Conservation (phyloP, 2,888 invertebrate genomes). For the Oligia latruncula region DNA sequence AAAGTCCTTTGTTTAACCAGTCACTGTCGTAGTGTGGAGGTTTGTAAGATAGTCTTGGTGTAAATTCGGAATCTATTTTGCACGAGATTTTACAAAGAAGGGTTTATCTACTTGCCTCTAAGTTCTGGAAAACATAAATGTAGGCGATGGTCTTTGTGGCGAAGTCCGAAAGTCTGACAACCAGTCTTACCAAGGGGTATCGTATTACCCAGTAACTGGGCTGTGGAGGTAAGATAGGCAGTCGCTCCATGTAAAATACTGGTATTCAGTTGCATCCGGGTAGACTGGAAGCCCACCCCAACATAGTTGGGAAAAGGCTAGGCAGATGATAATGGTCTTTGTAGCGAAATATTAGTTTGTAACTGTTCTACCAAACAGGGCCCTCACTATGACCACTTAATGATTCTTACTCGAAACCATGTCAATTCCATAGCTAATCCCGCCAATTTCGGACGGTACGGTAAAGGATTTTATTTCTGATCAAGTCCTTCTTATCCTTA, state of each 20-base stretch:
- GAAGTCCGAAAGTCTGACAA: not conserved
- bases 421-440: not conserved
- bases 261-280: too few species aligned
- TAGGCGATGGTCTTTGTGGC: not conserved
- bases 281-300: too few species aligned
- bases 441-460: too few species aligned
- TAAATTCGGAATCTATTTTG: slow-evolving; percentile 22
- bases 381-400: not conserved
- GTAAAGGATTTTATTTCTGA: too few species aligned
- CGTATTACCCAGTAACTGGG: too few species aligned
- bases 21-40: not conserved
- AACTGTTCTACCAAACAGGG: not conserved
- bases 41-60: slow-evolving; percentile 15
- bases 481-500: too few species aligned
- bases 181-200: too few species aligned
- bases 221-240: too few species aligned
- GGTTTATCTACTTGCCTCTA: slow-evolving; percentile 1
- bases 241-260: too few species aligned
- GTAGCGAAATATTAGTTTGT: not conserved
- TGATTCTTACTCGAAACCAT: not conserved
- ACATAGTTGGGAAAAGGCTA: too few species aligned
- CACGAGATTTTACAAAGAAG: slow-evolving; percentile 10
- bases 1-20: slow-evolving; percentile 1
- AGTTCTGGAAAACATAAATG: not conserved
- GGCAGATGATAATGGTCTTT: not conserved